A percentile compares a stretch with the other conserved stretches of the same genome.
Evolutionary conservation across 2,797 vertebrate species (phyloP).

Genomic region (Buphagus erythrorhynchus): DNA sequence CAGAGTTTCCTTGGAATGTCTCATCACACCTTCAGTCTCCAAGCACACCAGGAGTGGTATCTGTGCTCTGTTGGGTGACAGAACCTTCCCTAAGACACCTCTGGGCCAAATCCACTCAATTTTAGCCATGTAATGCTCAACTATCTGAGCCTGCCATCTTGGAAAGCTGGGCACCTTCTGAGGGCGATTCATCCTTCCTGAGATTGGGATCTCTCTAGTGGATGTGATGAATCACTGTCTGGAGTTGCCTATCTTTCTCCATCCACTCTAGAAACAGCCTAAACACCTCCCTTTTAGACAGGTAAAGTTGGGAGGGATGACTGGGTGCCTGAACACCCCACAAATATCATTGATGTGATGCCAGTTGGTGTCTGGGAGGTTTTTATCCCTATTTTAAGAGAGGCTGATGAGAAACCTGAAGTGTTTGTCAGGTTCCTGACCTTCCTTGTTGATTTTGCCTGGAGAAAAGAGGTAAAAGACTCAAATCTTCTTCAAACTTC

Average conservation of each 20-base stretch:
- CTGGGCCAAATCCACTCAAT: background rate
- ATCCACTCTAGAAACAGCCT: slow-evolving; percentile 30
- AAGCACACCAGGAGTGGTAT: background rate
- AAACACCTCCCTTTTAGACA: background rate
- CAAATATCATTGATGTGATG: background rate
- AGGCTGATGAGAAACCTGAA: background rate
- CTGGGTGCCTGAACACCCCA: background rate
- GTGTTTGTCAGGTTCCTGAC: background rate
- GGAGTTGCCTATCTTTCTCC: slow-evolving; percentile 42
- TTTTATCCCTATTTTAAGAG: slow-evolving; percentile 13
- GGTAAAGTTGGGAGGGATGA: background rate
- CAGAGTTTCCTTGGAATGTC: background rate
- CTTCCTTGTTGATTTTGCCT: background rate
- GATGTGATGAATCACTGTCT: slow-evolving; percentile 66
- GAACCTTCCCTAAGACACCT: background rate
- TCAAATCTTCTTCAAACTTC: background rate
- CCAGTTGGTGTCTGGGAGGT: slow-evolving; percentile 8
- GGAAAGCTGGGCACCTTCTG: slow-evolving; percentile 24
- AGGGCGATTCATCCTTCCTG: slow-evolving; percentile 53
- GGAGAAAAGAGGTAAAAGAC: background rate
- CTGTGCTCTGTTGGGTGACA: background rate
- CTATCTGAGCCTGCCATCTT: background rate
- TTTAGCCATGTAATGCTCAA: background rate
- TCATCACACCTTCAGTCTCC: background rate
- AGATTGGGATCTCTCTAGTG: slow-evolving; percentile 50